Percentiles rank a stretch among this genome's conserved stretches.
These are phyloP conservation scores for Steinernema hermaphroditum DNA, from an alignment of 2,888 invertebrate genomes.

Conservation along the genomic window DNA sequence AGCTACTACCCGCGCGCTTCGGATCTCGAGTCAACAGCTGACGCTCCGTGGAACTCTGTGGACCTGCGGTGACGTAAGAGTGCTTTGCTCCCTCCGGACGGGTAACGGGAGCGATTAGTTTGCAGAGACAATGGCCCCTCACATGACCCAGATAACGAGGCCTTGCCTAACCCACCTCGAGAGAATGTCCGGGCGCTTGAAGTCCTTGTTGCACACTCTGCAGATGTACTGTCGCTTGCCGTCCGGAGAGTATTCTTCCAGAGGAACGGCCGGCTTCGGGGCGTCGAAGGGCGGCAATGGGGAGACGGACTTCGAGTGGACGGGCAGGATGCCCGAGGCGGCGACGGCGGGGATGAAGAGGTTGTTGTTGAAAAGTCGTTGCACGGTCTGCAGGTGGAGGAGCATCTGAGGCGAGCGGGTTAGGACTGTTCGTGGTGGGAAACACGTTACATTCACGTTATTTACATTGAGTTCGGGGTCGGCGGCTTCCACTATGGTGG, in stretches of 20 bases:
- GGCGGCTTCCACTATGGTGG: constrained; percentile 8
- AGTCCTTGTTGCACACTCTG: constrained; percentile 60
- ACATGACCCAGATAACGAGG: constrained; percentile 1
- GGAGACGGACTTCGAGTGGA: constrained; percentile 4
- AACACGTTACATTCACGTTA: not conserved
- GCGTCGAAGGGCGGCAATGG: constrained; percentile 31
- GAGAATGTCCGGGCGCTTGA: constrained; percentile 62
- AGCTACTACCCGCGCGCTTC: no score
- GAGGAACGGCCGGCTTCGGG: constrained; percentile 16
- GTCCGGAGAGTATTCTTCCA: constrained; percentile 31
- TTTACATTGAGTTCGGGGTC: constrained; percentile 17
- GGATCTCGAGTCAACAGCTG: not conserved
- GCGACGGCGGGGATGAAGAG: constrained; percentile 32
- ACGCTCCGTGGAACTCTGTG: no score
- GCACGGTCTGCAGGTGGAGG: not conserved
- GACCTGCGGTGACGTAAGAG: not conserved
- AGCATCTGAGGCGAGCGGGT: not conserved
- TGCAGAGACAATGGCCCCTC: constrained; percentile 21
- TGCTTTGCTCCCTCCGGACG: not conserved
- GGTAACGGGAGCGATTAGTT: not conserved
- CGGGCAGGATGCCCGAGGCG: constrained; percentile 8
- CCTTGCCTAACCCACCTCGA: constrained; percentile 45
- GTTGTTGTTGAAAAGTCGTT: not conserved
- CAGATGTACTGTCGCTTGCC: constrained; percentile 48
- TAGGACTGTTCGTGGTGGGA: no score